Evolutionary conservation across 2,888 invertebrate genomes (phyloP).

Genomic region (Tetragonula carbonaria): DNA sequence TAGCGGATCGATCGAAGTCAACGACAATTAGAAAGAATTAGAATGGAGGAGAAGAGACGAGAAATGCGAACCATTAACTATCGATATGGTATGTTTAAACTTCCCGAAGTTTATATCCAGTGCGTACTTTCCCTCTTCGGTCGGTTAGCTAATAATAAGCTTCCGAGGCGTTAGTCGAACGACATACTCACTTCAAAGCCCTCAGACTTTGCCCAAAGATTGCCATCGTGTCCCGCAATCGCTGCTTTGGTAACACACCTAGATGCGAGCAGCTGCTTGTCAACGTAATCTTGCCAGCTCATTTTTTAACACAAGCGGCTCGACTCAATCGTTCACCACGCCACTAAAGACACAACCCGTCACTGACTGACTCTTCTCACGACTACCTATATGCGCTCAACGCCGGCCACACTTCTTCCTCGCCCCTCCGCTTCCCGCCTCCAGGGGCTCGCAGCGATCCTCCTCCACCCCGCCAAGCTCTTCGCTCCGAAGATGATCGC

Average conservation of each 20-base stretch:
- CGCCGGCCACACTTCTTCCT: conserved; percentile 89
- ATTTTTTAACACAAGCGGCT: conserved; percentile 84
- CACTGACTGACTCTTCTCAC: conserved; percentile 81
- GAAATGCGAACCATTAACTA: background rate
- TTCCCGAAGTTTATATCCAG: conserved; percentile 19
- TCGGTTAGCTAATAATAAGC: conserved; percentile 31
- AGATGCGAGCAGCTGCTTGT: conserved; percentile 97
- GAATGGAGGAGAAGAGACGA: background rate
- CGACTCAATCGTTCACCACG: conserved; percentile 76
- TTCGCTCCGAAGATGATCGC: background rate
- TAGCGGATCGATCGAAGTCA: background rate
- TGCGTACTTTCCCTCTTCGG: conserved; percentile 62
- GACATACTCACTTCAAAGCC: conserved; percentile 93
- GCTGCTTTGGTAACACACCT: conserved; percentile 97
- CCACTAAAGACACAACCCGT: conserved; percentile 79
- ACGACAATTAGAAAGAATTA: conserved; percentile 20
- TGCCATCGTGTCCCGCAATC: conserved; percentile 97
- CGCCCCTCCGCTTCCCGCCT: conserved; percentile 51
- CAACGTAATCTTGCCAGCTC: conserved; percentile 99
- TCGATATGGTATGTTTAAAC: conserved; percentile 1
- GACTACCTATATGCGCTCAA: conserved; percentile 84
- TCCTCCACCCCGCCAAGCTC: conserved; percentile 16
- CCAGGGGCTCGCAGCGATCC: conserved; percentile 39
- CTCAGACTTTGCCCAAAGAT: conserved; percentile 97
- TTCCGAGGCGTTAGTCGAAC: conserved; percentile 42